These are phyloP conservation scores for Squalus acanthias DNA, from an alignment of 2,797 vertebrate genomes.

Conservation along the genomic window DNA sequence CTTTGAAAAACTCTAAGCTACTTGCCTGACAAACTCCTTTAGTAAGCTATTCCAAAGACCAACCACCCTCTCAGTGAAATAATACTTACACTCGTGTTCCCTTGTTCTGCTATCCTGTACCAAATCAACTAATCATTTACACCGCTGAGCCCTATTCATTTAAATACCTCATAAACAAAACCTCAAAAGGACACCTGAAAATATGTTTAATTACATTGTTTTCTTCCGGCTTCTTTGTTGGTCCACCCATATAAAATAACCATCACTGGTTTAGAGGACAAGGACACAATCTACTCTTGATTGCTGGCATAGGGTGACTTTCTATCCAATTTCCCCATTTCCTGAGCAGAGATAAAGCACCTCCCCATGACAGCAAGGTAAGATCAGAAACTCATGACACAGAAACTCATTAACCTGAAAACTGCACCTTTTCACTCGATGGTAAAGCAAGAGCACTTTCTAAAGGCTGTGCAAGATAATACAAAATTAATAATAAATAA, in stretches of 20 bases:
- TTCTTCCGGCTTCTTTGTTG: neutral
- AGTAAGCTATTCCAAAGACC: neutral
- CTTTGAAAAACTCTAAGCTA: neutral
- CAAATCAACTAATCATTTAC: neutral
- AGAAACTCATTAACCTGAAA: neutral
- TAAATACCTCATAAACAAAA: neutral
- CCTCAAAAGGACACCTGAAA: neutral
- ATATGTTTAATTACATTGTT: neutral
- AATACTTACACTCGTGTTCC: neutral
- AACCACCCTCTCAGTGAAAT: neutral
- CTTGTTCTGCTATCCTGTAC: neutral
- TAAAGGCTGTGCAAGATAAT: neutral
- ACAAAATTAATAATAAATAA: neutral
- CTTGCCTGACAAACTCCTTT: neutral
- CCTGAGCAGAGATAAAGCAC: neutral
- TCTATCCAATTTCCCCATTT: neutral
- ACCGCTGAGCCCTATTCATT: neutral
- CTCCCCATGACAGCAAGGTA: neutral
- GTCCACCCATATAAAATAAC: neutral
- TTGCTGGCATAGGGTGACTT: neutral
- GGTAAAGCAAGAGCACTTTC: neutral
- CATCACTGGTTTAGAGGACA: neutral
- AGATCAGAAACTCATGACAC: neutral
- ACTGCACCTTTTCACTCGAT: neutral
- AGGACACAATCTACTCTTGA: neutral